A percentile compares a stretch with the other conserved stretches of the same genome.
These are phyloP conservation scores for Tragelaphus eurycerus DNA, from an alignment of 2,797 vertebrate species.

Conservation along the genomic window DNA sequence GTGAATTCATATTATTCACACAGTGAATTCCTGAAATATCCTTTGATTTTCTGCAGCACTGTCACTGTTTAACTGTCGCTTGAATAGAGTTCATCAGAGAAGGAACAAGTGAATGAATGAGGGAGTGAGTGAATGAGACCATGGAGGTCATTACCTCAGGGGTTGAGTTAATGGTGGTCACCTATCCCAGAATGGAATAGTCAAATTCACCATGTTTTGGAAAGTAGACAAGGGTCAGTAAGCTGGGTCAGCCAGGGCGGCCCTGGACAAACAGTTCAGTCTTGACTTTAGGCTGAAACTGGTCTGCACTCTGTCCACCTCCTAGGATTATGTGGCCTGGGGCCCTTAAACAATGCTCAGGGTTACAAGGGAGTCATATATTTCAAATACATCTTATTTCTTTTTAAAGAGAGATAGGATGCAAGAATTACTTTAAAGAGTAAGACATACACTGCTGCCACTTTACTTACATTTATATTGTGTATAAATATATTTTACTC, in stretches of 20 bases:
- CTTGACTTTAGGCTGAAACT: background rate
- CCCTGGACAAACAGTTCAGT: background rate
- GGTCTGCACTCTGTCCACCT: background rate
- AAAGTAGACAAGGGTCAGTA: background rate
- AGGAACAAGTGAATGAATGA: background rate
- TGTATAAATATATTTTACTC: background rate
- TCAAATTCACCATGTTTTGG: background rate
- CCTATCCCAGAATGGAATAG: background rate
- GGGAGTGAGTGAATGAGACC: background rate
- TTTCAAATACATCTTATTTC: background rate
- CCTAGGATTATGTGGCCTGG: background rate
- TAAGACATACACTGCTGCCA: background rate
- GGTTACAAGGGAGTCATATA: background rate
- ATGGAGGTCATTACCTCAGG: background rate
- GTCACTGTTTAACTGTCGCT: background rate
- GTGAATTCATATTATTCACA: background rate
- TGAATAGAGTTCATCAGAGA: background rate
- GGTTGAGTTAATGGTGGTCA: background rate
- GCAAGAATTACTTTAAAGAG: background rate
- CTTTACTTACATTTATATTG: background rate
- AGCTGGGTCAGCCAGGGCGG: background rate
- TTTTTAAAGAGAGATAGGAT: background rate
- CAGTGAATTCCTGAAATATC: background rate
- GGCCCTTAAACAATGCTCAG: background rate
- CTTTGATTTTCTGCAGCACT: slow-evolving; percentile 10